A percentile compares a stretch with the other conserved stretches of the same genome.
These are phyloP conservation scores for Carassius gibelio DNA, from an alignment of 2,113 vertebrate species.

Conservation along the genomic window DNA sequence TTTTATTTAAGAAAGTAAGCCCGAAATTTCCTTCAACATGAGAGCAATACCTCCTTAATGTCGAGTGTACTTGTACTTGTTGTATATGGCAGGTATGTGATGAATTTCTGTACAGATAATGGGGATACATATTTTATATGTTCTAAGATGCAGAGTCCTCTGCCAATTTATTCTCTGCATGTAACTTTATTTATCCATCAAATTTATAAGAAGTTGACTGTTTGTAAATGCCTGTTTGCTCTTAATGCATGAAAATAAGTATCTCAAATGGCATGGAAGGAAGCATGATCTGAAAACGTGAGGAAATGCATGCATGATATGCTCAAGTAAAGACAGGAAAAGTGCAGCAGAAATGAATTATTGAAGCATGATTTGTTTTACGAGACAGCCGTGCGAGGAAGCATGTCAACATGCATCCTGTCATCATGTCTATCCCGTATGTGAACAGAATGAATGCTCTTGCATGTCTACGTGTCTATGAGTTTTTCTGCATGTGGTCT, in stretches of 20 bases:
- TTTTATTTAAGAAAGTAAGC: slow-evolving; percentile 42
- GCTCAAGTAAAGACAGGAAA: slow-evolving; percentile 9
- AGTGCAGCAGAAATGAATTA: background rate
- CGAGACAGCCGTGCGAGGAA: background rate
- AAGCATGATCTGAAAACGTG: slow-evolving; percentile 54
- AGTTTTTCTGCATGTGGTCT: slow-evolving; percentile 69
- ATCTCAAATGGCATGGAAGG: slow-evolving; percentile 33
- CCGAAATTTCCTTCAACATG: slow-evolving; percentile 32
- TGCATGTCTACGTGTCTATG: slow-evolving; percentile 70
- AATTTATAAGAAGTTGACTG: background rate
- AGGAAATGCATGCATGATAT: slow-evolving; percentile 59
- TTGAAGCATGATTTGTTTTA: background rate
- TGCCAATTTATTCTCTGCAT: slow-evolving; percentile 54
- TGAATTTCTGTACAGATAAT: background rate
- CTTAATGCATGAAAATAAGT: slow-evolving; percentile 39
- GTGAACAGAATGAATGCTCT: slow-evolving; percentile 39
- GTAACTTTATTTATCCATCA: slow-evolving; percentile 28
- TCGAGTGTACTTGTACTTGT: slow-evolving; percentile 38
- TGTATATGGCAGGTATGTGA: slow-evolving; percentile 54
- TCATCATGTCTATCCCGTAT: slow-evolving; percentile 23
- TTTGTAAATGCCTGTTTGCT: slow-evolving; percentile 1
- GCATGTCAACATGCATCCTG: slow-evolving; percentile 42
- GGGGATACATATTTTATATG: background rate
- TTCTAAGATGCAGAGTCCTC: slow-evolving; percentile 17
- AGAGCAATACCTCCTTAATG: slow-evolving; percentile 41